Evolutionary conservation across 1,140 invertebrate genomes (phyloP).

Genomic region (Heliconius congener): DNA sequence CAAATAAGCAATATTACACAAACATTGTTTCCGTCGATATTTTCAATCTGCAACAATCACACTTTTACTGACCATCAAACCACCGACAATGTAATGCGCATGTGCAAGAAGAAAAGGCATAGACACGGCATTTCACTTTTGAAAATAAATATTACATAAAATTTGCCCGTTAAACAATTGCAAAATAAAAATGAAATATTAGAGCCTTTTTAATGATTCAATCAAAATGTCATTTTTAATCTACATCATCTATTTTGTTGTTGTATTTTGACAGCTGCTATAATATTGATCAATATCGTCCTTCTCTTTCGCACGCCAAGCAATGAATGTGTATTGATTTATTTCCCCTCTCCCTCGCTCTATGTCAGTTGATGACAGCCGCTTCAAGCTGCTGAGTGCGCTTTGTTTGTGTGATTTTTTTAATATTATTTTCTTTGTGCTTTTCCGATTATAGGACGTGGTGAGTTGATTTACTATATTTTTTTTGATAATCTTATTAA

Average conservation of each 20-base stretch:
- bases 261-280: conserved; percentile 26
- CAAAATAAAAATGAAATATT: neutral
- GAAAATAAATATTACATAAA: neutral
- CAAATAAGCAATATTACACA: too few relatives aligned
- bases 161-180: neutral
- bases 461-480: neutral
- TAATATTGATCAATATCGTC: conserved; percentile 29
- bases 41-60: too few relatives aligned
- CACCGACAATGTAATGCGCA: neutral
- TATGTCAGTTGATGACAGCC: conserved; percentile 27
- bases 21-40: too few relatives aligned
- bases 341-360: conserved; percentile 26
- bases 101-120: neutral
- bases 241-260: conserved; percentile 11
- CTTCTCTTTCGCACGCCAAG: conserved; percentile 26
- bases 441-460: neutral
- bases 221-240: neutral
- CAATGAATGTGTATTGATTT: conserved; percentile 28
- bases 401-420: conserved; percentile 27
- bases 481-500: neutral
- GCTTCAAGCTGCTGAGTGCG: conserved; percentile 12
- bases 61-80: too few relatives aligned
- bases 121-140: neutral
- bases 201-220: neutral
- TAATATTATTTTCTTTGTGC: conserved; percentile 15